Base-by-base conservation (phyloP, 37 sponge, comb jelly and placozoan species). In the Mnemiopsis leidyi region DNA sequence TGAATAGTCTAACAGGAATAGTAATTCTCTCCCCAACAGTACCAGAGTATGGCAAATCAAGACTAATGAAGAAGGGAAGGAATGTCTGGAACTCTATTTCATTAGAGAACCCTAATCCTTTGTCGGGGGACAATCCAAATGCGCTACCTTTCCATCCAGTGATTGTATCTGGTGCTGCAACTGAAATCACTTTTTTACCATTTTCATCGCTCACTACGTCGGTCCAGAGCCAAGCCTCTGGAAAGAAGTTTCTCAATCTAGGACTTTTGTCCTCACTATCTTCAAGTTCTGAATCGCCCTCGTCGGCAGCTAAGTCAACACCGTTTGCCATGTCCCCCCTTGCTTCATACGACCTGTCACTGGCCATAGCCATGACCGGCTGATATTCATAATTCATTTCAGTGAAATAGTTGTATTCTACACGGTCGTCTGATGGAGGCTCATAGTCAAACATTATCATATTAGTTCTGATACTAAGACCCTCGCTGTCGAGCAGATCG, bases 11-110 rank as follows among this genome's bases (percentile, higher is more conserved):
- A 21, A 79, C 38, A 31, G 82, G 82, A 29, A 79, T 79, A 20
- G 82, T 79, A 9, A 79, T 79, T 13, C 33, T 79, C 36, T 79
- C 82, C 7, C 82, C 82, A 34, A 79, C 82, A 79, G 38, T 79
- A 7, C 82, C 82, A 79, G 82, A 79, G 21, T 79, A 79, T 13
- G 82, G 82, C 37, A 79, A 34, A 36, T 79, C 82, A 23, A 79
- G 3, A 16, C 38, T 79, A 9, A 79, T 79, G 38, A 79, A 79
- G 36, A 79, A 79, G 3, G 35, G 35, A 16, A 79, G 33, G 82
- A 79, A 79, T 16, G 82, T 79, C 3, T 36, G 23, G 36, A 79
- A 79, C 82, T 79, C 82, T 18, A 79, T 29, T 36, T 79, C 82
- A 79, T 79, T 79, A 16, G 82, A 28, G 82, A 79, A 79, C 32